Evolutionary conservation across 53 echinoderm and acorn worm genomes (phyloP).

Genomic region (Temnopleurus reevesii): DNA sequence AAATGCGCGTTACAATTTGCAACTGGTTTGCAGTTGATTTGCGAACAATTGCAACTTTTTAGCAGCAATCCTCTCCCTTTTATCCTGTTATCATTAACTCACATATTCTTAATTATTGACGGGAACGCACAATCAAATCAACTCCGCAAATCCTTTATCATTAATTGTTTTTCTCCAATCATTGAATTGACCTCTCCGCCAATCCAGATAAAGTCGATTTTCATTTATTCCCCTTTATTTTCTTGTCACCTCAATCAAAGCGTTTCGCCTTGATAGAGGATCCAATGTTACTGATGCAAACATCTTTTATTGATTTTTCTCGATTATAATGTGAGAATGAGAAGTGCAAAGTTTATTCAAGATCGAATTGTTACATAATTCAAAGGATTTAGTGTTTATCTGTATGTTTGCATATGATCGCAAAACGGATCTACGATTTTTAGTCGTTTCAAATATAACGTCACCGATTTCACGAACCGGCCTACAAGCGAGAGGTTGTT

Average conservation of each 20-base stretch:
- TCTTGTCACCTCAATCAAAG: background rate
- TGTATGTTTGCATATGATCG: no score
- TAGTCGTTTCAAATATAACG: no score
- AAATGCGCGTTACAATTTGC: no score
- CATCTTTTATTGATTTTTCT: background rate
- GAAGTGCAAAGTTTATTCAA: background rate
- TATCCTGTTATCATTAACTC: background rate
- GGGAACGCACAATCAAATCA: background rate
- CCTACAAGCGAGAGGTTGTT: no score
- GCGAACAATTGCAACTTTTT: no score
- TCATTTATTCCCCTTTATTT: background rate
- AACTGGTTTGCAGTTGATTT: no score
- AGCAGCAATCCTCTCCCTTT: background rate
- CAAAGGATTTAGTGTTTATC: background rate
- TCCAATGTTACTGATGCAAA: background rate
- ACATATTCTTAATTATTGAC: background rate
- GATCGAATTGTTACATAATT: background rate
- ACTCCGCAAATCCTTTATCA: background rate
- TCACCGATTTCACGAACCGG: no score
- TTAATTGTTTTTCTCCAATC: background rate
- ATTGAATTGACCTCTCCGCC: background rate
- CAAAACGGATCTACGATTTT: no score
- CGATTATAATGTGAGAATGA: background rate
- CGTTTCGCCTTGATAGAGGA: slow-evolving; percentile 16
- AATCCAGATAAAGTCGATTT: background rate